phyloP scores from a whole-genome alignment of 2,113 vertebrate genomes.

The Hymenochirus boettgeri region DNA sequence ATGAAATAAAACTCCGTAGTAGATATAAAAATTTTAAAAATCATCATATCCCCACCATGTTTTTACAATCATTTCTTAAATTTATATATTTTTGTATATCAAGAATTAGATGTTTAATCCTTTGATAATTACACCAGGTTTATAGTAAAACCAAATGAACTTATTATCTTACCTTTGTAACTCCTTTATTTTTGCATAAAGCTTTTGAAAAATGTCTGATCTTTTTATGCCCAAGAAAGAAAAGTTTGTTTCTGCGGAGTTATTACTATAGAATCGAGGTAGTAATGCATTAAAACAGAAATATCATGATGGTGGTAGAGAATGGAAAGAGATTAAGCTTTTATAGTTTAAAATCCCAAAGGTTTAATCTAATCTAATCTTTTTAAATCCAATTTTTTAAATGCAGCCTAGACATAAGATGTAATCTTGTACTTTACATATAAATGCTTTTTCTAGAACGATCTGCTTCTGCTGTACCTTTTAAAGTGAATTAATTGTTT shows the following conservation, averaged over 20 bases:
- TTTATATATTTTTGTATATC: no score
- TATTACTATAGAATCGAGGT: conserved; percentile 46
- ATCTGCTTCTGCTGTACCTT: conserved; percentile 76
- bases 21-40: no score
- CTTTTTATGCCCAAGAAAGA: no score
- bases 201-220: no score
- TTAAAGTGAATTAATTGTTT: not conserved
- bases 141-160: no score
- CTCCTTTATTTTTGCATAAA: no score
- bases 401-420: conserved; percentile 93
- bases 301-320: conserved; percentile 69
- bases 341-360: conserved; percentile 91
- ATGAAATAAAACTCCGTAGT: no score
- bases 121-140: no score
- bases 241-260: not conserved
- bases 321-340: conserved; percentile 94
- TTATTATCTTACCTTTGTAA: no score
- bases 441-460: conserved; percentile 76
- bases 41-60: no score
- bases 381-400: conserved; percentile 97
- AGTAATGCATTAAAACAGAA: conserved; percentile 57
- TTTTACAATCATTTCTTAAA: no score
- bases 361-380: conserved; percentile 97
- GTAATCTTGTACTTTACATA: conserved; percentile 80
- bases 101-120: no score